A percentile compares a stretch with the other conserved stretches of the same genome.
Conservation (phyloP, 2,797 vertebrate species). For the Hypotaenidia philippensis region DNA sequence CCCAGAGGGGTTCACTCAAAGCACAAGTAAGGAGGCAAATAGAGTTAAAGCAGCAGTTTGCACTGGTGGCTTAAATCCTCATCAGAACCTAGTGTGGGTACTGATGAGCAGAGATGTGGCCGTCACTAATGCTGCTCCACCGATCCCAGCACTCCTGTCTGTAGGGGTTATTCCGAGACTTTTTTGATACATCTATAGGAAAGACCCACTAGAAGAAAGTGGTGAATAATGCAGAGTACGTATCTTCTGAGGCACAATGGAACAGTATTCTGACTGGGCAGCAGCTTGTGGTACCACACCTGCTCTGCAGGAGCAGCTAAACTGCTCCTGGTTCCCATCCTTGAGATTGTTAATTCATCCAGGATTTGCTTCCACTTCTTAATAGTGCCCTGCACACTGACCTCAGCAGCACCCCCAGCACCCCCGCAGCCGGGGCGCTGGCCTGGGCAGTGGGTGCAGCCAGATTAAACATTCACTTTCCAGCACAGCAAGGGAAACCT, state of each 20-base stretch:
- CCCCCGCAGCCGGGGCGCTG: accelerated
- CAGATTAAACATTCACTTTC: not conserved
- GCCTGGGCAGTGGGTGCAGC: not conserved
- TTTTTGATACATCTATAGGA: not conserved
- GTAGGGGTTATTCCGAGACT: not conserved
- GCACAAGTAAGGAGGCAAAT: not conserved
- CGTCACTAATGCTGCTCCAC: not conserved
- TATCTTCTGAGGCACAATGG: not conserved
- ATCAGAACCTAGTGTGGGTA: not conserved
- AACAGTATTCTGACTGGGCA: not conserved
- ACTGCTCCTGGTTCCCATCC: not conserved
- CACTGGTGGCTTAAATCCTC: not conserved
- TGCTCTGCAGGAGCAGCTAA: not conserved
- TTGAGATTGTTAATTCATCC: not conserved
- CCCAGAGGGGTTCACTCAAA: not conserved
- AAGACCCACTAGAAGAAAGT: not conserved
- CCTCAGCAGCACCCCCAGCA: not conserved
- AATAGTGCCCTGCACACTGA: not conserved
- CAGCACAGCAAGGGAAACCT: not conserved
- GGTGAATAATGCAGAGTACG: not conserved
- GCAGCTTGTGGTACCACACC: not conserved
- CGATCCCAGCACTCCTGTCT: not conserved
- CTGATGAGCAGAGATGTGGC: not conserved
- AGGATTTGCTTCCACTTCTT: not conserved
- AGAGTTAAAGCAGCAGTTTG: not conserved